phyloP scores from a whole-genome alignment of 1,140 invertebrate species.

The Ganaspis sp. region DNA sequence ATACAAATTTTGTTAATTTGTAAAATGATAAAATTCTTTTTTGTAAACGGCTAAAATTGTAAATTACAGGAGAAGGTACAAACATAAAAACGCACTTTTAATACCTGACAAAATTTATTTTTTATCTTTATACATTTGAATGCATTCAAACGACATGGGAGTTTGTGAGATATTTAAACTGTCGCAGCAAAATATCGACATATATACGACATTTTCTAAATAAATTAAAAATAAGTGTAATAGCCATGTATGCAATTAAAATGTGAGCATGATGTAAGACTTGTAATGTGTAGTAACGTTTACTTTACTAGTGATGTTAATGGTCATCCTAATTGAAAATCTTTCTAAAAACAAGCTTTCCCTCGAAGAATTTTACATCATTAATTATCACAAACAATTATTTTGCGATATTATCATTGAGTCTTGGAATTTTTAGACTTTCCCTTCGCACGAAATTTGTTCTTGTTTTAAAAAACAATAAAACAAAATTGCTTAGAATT shows the following conservation, averaged over 20 bases:
- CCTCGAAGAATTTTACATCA: neutral
- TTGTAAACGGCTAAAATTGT: no score
- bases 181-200: slow-evolving; percentile 12
- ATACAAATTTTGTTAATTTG: no score
- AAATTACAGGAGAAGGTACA: no score
- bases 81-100: neutral
- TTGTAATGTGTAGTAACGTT: neutral
- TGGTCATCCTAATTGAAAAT: neutral
- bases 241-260: slow-evolving; percentile 2
- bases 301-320: slow-evolving; percentile 1
- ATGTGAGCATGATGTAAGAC: neutral
- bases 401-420: slow-evolving; percentile 3
- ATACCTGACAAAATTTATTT: slow-evolving; percentile 6
- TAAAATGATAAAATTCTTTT: no score
- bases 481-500: neutral
- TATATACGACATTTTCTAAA: neutral
- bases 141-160: slow-evolving; percentile 8
- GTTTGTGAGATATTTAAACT: slow-evolving; percentile 2
- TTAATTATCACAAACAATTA: neutral
- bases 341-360: slow-evolving; percentile 1
- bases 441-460: neutral
- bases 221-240: slow-evolving; percentile 11
- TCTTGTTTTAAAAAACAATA: neutral
- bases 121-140: slow-evolving; percentile 2
- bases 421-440: neutral